Percentiles rank a stretch among this genome's conserved stretches.
Evolutionary conservation across 2,113 vertebrate species (phyloP).

Genomic region (Corvus cornix): DNA sequence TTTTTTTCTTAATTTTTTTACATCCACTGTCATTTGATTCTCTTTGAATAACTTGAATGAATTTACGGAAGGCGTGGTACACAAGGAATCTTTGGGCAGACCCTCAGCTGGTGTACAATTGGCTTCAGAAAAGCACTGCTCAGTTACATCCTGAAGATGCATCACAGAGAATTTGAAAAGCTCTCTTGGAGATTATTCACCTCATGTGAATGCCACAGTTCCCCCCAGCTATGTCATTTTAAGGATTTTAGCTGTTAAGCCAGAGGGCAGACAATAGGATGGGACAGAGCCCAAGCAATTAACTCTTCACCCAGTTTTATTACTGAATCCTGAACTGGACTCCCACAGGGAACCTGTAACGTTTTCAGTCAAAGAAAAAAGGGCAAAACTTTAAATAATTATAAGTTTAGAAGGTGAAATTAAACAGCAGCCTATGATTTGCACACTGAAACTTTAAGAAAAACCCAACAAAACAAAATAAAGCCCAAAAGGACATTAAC

Average conservation of each 20-base stretch:
- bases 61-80: not conserved
- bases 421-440: not conserved
- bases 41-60: not conserved
- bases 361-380: not conserved
- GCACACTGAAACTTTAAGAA: not conserved
- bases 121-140: not conserved
- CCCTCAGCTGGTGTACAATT: not conserved
- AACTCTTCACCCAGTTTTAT: not conserved
- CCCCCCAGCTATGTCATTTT: not conserved
- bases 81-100: not conserved
- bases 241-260: not conserved
- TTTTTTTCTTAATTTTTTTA: not conserved
- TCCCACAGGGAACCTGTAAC: not conserved
- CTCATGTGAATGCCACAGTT: not conserved
- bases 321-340: not conserved
- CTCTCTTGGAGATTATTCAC: slow-evolving; percentile 35
- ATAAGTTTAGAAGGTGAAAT: not conserved
- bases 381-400: not conserved
- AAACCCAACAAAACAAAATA: not conserved
- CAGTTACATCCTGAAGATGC: not conserved
- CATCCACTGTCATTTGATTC: not conserved
- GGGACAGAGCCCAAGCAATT: not conserved
- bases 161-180: slow-evolving; percentile 19
- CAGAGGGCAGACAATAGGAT: not conserved
- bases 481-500: not conserved